Base-by-base conservation (phyloP, 2,888 invertebrate species). In the Cecidostiba fungosa region DNA sequence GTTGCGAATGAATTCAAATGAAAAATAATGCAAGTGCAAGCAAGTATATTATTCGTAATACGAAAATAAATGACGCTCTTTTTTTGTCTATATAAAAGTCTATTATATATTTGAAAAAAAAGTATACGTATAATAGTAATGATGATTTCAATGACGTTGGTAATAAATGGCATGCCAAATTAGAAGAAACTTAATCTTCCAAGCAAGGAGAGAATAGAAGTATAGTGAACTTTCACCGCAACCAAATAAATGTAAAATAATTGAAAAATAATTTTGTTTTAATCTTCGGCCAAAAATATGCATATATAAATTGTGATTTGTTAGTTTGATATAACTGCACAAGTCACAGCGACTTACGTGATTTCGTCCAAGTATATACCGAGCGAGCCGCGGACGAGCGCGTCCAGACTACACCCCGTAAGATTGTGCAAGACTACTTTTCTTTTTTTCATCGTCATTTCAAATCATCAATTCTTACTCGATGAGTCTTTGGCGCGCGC, bases 311-410 rank as follows among this genome's bases (percentile, higher is more conserved):
- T 90, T 88, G 89, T 91, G 89, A 90, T 91, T 91, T 91, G 92
- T 93, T 93, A 92, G 92, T 93, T 92, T 92, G 92, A 92, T 93
- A 93, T 93, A 92, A 93, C 92, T 92, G 93, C 93, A 93, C 93
- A 92, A 92, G 92, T 92, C 91, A 89, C 89, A 90, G 90, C 90
- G 90, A 90, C 88, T 88, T 85, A 86, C 84, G 90, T 91, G 88
- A 88, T 90, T 90, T 50, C 39, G 66, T 82, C 77, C 77, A 85
- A 80, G 80, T 85, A 54, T 26, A 8, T 43, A 43, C 62, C 82
- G 84, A 84, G 88, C 89, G 89, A 89, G 88, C 90, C 88, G 86
- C 88, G 90, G 90, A 90, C 91, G 89, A 87, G 66, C 89, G 89
- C 90, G 90, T 92, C 92, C 91, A 91, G 88, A 87, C 79, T 8